These are phyloP conservation scores for Oreochromis mossambicus DNA, from an alignment of 2,797 vertebrate genomes.

Conservation along the genomic window DNA sequence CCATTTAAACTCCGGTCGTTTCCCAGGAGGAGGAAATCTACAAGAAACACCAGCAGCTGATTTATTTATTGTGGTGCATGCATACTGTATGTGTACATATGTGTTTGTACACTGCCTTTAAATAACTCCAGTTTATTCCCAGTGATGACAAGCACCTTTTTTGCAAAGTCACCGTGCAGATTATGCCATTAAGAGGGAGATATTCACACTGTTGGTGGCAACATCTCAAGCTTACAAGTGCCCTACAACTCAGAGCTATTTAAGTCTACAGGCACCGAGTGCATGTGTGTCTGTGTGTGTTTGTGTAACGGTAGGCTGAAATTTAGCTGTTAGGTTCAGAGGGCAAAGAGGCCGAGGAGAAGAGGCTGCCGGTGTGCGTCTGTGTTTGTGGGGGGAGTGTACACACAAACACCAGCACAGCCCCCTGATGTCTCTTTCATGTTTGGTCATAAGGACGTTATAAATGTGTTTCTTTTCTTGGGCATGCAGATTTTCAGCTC, in stretches of 20 bases:
- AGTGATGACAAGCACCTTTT: not conserved
- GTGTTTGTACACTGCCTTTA: not conserved
- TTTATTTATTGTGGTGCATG: constrained; percentile 37
- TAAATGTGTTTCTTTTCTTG: not conserved
- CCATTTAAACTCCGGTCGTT: constrained; percentile 35
- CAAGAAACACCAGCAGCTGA: constrained; percentile 26
- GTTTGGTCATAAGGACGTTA: not conserved
- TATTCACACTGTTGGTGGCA: constrained; percentile 12
- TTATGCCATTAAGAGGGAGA: not conserved
- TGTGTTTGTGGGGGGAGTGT: not conserved
- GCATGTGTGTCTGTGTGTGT: constrained; percentile 9
- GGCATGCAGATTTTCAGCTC: not conserved
- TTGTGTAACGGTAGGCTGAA: constrained; percentile 35
- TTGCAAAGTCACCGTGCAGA: not conserved
- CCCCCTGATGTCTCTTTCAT: not conserved
- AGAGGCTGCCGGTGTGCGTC: constrained; percentile 15
- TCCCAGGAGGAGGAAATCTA: constrained; percentile 8
- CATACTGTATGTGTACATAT: not conserved
- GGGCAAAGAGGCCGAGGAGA: constrained; percentile 46
- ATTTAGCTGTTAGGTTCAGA: constrained; percentile 60
- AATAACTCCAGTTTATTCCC: not conserved
- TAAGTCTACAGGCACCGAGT: constrained; percentile 29
- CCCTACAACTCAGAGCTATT: constrained; percentile 41
- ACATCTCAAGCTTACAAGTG: constrained; percentile 17
- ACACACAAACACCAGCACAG: not conserved